phyloP scores from a whole-genome alignment of 2,113 vertebrate species.

The Euleptes europaea region DNA sequence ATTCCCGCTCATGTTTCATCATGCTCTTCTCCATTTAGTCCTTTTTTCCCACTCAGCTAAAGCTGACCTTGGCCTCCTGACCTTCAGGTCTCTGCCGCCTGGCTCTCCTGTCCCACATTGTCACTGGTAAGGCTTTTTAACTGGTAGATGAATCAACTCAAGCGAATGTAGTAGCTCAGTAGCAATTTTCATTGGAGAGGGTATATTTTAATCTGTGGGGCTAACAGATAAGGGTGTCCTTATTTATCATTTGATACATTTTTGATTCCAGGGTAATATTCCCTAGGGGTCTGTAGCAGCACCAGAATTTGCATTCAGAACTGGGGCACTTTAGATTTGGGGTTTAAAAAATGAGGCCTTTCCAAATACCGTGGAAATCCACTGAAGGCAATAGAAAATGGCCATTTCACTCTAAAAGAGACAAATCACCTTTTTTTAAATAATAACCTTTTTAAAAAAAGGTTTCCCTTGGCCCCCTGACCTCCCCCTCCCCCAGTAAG shows the following conservation, averaged over 20 bases:
- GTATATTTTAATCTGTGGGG: not conserved
- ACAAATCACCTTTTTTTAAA: too few relatives aligned
- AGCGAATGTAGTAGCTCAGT: not conserved
- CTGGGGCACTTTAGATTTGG: too few relatives aligned
- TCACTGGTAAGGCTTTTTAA: not conserved
- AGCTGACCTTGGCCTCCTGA: not conserved
- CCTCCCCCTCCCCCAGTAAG: too few relatives aligned
- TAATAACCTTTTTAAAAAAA: too few relatives aligned
- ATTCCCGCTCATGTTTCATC: not conserved
- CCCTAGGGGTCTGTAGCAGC: not conserved
- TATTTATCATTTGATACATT: not conserved
- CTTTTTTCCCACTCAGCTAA: not conserved
- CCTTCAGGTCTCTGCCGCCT: not conserved
- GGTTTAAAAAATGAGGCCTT: too few relatives aligned
- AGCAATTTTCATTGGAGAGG: not conserved
- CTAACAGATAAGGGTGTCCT: not conserved
- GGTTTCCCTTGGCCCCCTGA: too few relatives aligned
- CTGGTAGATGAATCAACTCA: not conserved
- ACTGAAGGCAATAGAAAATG: too few relatives aligned
- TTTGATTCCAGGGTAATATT: not conserved
- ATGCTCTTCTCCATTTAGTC: not conserved
- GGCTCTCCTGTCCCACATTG: not conserved
- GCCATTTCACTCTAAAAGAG: too few relatives aligned
- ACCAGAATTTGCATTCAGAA: too few relatives aligned
- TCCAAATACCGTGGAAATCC: too few relatives aligned